Evolutionary conservation across 2,797 vertebrate species (phyloP).

Genomic region (Denticeps clupeoides): DNA sequence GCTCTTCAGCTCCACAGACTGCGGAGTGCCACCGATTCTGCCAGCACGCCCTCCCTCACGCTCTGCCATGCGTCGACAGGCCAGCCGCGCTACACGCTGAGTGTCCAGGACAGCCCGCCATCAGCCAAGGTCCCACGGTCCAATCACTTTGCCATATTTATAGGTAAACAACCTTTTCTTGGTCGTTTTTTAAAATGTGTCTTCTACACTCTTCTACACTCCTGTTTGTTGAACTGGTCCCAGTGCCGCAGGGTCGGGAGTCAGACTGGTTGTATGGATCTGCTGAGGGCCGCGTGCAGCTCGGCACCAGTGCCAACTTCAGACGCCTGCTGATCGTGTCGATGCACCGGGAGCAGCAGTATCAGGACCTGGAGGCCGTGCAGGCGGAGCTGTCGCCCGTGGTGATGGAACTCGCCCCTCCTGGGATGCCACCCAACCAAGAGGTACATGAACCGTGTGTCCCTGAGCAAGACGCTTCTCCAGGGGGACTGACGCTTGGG

Average conservation of each 20-base stretch:
- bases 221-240: background rate
- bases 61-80: slow-evolving; percentile 69
- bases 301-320: slow-evolving; percentile 77
- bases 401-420: slow-evolving; percentile 88
- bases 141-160: slow-evolving; percentile 89
- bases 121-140: slow-evolving; percentile 62
- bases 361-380: slow-evolving; percentile 79
- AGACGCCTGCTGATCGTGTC: slow-evolving; percentile 72
- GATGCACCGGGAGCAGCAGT: slow-evolving; percentile 86
- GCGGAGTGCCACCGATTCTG: slow-evolving; percentile 55
- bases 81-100: slow-evolving; percentile 78
- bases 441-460: no score
- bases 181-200: no score
- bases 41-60: slow-evolving; percentile 55
- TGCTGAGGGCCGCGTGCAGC: slow-evolving; percentile 73
- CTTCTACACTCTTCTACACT: no score
- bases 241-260: slow-evolving; percentile 91
- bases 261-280: slow-evolving; percentile 90
- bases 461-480: no score
- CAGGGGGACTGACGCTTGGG: no score
- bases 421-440: slow-evolving; percentile 71
- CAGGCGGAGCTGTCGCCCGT: slow-evolving; percentile 81
- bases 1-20: slow-evolving; percentile 76
- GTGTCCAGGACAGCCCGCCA: slow-evolving; percentile 73
- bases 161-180: no score